phyloP scores from a whole-genome alignment of 2,797 vertebrate genomes.

The Aldrovandia affinis region DNA sequence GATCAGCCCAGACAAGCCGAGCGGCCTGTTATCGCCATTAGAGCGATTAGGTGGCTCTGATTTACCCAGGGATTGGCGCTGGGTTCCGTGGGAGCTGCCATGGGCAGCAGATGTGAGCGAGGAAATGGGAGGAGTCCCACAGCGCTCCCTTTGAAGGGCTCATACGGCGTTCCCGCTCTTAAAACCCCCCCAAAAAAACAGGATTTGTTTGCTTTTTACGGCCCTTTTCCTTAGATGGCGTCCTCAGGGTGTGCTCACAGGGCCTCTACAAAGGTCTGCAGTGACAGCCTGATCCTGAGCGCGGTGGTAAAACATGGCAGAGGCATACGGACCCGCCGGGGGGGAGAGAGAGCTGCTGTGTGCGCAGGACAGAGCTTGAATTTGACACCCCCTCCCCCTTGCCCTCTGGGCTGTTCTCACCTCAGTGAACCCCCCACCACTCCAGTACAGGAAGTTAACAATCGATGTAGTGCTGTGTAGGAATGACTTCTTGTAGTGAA shows the following conservation, averaged over 20 bases:
- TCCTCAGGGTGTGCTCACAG: background rate
- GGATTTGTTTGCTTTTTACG: background rate
- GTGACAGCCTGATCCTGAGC: background rate
- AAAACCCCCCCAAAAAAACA: too few species aligned
- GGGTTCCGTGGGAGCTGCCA: background rate
- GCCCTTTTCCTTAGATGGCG: background rate
- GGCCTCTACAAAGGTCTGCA: background rate
- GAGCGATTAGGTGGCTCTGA: background rate
- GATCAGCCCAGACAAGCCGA: too few species aligned
- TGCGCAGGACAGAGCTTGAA: background rate
- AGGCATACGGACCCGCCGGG: background rate
- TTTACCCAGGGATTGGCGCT: background rate
- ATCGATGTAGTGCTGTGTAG: background rate
- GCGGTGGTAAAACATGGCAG: background rate
- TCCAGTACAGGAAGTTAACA: background rate
- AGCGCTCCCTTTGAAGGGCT: background rate
- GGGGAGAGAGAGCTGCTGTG: background rate
- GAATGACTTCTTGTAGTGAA: background rate
- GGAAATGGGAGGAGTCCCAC: background rate
- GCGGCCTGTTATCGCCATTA: too few species aligned
- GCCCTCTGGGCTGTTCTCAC: background rate
- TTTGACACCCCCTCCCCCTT: background rate
- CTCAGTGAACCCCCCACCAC: background rate
- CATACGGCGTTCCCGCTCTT: background rate
- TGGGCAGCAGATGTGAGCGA: background rate